phyloP scores from a whole-genome alignment of 2,113 vertebrate genomes.

The Speoplatyrhinus poulsoni region DNA sequence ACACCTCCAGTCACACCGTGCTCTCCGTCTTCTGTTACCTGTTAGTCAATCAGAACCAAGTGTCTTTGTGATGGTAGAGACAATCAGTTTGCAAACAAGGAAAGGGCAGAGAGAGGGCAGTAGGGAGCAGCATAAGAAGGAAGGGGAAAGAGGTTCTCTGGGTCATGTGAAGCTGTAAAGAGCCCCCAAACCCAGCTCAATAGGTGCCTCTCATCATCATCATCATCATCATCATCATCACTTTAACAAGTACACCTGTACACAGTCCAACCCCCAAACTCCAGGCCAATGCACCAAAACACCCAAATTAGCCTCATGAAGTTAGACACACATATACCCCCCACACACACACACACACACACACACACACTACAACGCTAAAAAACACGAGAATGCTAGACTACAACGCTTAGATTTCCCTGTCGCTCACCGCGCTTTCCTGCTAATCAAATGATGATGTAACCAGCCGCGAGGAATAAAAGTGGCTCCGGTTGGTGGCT shows the following conservation, averaged over 20 bases:
- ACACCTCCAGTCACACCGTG: slow-evolving; percentile 79
- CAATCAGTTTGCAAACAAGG: slow-evolving; percentile 84
- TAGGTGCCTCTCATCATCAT: background rate
- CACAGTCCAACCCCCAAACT: background rate
- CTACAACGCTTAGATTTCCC: slow-evolving; percentile 53
- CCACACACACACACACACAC: background rate
- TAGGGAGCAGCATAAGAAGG: slow-evolving; percentile 62
- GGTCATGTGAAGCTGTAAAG: slow-evolving; percentile 47
- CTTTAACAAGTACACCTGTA: background rate
- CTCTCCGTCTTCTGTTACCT: slow-evolving; percentile 83
- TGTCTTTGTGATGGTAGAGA: slow-evolving; percentile 87
- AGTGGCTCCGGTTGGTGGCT: slow-evolving; percentile 74
- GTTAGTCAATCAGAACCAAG: slow-evolving; percentile 85
- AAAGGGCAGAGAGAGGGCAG: slow-evolving; percentile 74
- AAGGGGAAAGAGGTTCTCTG: slow-evolving; percentile 73
- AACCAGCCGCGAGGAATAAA: slow-evolving; percentile 64
- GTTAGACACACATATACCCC: background rate
- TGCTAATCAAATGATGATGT: slow-evolving; percentile 66
- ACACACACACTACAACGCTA: too few species aligned
- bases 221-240: background rate
- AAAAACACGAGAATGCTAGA: slow-evolving; percentile 10
- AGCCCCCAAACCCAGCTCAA: background rate
- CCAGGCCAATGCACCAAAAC: background rate
- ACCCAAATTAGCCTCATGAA: background rate
- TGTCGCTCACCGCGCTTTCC: slow-evolving; percentile 50